Evolutionary conservation across 2,113 vertebrate species (phyloP).

Genomic region (Verasper variegatus): DNA sequence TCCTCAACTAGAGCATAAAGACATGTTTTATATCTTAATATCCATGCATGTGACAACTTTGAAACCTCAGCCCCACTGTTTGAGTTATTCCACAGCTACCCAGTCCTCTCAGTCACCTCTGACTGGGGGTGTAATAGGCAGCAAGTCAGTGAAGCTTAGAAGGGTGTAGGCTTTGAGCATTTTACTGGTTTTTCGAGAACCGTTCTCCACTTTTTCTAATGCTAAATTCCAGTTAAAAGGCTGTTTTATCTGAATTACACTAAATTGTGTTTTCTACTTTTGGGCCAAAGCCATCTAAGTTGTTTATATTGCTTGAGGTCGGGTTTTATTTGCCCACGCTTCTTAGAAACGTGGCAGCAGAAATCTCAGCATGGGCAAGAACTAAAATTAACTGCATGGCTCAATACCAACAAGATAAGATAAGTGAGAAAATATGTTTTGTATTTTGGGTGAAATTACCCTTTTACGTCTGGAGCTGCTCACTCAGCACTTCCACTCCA

Average conservation of each 20-base stretch:
- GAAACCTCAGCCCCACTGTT: constrained; percentile 61
- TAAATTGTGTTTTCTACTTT: neutral
- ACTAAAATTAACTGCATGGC: neutral
- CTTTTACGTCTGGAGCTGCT: neutral
- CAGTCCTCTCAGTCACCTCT: constrained; percentile 46
- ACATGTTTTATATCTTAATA: constrained; percentile 81
- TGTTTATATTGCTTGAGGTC: neutral
- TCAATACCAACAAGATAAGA: neutral
- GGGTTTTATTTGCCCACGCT: neutral
- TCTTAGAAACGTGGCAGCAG: neutral
- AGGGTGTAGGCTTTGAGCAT: neutral
- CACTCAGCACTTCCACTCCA: constrained; percentile 6
- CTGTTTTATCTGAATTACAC: neutral
- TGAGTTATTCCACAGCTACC: constrained; percentile 52
- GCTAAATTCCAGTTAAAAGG: neutral
- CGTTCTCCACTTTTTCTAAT: neutral
- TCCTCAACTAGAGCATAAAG: constrained; percentile 75
- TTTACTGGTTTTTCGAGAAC: constrained; percentile 5
- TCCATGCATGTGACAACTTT: constrained; percentile 74
- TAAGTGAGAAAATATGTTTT: neutral
- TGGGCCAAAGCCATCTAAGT: neutral
- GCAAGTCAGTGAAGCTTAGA: constrained; percentile 6
- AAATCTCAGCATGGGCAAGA: neutral
- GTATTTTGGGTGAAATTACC: constrained; percentile 3
- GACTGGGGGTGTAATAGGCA: constrained; percentile 14